These are phyloP conservation scores for Geotrypetes seraphini DNA, from an alignment of 2,797 vertebrate genomes.

Conservation along the genomic window DNA sequence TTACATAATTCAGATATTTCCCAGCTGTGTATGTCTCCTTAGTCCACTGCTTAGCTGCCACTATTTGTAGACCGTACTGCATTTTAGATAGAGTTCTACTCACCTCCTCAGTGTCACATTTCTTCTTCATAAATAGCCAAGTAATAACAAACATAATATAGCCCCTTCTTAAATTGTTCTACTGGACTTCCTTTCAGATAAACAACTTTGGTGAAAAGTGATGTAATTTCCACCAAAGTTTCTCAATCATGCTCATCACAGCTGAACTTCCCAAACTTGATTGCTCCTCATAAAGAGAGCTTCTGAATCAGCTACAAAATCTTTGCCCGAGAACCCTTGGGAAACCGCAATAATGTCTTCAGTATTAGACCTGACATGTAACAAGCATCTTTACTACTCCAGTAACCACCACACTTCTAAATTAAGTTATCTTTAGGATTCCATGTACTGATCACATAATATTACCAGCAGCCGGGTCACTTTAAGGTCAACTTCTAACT, in stretches of 20 bases:
- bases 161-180: too few relatives aligned
- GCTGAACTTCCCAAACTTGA: slow-evolving; percentile 2
- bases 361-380: slow-evolving; percentile 6
- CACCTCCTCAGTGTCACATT: too few relatives aligned
- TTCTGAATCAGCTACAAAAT: background rate
- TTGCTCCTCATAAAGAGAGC: background rate
- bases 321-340: background rate
- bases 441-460: slow-evolving; percentile 8
- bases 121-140: too few relatives aligned
- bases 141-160: too few relatives aligned
- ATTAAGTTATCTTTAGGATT: slow-evolving; percentile 6
- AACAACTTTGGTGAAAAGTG: too few relatives aligned
- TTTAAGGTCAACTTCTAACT: slow-evolving; percentile 23
- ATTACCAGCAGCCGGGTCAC: slow-evolving; percentile 11
- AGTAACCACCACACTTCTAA: slow-evolving; percentile 11
- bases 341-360: slow-evolving; percentile 13
- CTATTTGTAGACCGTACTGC: too few relatives aligned
- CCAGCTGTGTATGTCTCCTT: too few relatives aligned
- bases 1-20: too few relatives aligned
- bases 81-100: too few relatives aligned
- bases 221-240: background rate
- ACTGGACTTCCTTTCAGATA: too few relatives aligned
- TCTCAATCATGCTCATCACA: slow-evolving; percentile 2
- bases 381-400: slow-evolving; percentile 16
- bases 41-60: too few relatives aligned